Evolutionary conservation across 1,140 invertebrate genomes (phyloP).

Genomic region (Eumeta japonica): DNA sequence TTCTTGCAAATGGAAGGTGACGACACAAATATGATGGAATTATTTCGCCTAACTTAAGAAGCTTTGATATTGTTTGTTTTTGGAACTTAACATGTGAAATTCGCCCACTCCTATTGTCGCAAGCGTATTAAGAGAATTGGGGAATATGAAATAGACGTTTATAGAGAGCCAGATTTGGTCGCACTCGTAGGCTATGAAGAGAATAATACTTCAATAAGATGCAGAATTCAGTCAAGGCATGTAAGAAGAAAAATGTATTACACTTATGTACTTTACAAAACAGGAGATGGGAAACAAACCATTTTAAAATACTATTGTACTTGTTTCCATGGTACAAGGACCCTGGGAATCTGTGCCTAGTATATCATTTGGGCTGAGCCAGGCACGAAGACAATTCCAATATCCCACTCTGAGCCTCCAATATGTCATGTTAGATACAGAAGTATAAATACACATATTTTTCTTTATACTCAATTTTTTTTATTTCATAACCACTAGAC

Average conservation of each 20-base stretch:
- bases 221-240: not conserved
- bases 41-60: too few species aligned
- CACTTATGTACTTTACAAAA: not conserved
- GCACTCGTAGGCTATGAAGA: too few species aligned
- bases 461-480: too few species aligned
- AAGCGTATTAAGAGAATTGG: not conserved
- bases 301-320: not conserved
- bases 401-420: too few species aligned
- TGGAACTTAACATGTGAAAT: too few species aligned
- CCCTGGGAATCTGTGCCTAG: not conserved
- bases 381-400: not conserved
- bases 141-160: not conserved
- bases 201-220: not conserved
- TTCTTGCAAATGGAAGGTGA: too few species aligned
- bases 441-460: too few species aligned
- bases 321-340: slow-evolving; percentile 1
- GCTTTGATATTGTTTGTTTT: too few species aligned
- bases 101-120: too few species aligned
- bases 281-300: not conserved
- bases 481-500: too few species aligned
- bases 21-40: too few species aligned
- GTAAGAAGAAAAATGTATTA: not conserved
- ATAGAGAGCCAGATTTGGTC: not conserved
- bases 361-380: not conserved
- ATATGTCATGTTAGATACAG: too few species aligned